Evolutionary conservation across 2,113 vertebrate species (phyloP).

Genomic region (Irena cyanogastra): DNA sequence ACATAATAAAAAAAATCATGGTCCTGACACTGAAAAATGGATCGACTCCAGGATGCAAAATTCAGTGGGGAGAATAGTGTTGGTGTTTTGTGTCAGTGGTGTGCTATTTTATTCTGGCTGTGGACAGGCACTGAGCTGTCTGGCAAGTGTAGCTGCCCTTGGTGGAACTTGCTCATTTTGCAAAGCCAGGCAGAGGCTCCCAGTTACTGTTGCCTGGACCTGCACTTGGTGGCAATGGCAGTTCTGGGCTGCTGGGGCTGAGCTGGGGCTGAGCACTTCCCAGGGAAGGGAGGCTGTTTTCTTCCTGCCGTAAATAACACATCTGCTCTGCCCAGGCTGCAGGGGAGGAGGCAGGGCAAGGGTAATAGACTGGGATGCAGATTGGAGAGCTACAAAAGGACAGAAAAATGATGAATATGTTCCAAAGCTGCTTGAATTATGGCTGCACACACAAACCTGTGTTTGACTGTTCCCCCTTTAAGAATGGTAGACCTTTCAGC

Average conservation of each 20-base stretch:
- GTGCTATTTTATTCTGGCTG: rapidly evolving
- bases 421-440: not conserved
- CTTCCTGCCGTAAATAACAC: not conserved
- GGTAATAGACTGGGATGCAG: rapidly evolving
- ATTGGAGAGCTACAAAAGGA: not conserved
- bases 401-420: rapidly evolving
- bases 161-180: not conserved
- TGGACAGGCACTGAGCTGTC: not conserved
- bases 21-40: not conserved
- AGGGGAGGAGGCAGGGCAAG: not conserved
- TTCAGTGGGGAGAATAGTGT: rapidly evolving
- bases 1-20: not conserved
- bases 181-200: not conserved
- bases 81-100: not conserved
- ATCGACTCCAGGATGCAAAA: not conserved
- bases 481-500: not conserved
- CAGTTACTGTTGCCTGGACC: not conserved
- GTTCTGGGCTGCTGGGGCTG: not conserved
- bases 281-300: not conserved
- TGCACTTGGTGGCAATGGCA: not conserved
- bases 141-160: rapidly evolving
- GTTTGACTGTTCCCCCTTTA: not conserved
- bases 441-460: not conserved
- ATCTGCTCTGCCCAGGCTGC: not conserved
- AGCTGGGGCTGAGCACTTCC: not conserved